Base-by-base conservation (phyloP, 1,140 invertebrate species). In the Neocloeon triangulifer region DNA sequence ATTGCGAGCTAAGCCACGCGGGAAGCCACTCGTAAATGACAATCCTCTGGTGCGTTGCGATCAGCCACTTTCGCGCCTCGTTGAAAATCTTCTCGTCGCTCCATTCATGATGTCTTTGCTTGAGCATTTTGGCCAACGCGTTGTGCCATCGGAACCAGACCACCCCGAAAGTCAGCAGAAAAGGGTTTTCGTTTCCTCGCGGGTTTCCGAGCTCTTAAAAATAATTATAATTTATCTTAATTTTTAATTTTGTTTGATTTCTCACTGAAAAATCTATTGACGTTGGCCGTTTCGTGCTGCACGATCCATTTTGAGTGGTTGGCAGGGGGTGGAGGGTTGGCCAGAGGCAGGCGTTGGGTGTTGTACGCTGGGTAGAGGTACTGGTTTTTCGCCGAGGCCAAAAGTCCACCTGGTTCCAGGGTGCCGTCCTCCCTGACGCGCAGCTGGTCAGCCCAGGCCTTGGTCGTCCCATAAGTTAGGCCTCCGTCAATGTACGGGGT, bases 81-180 rank as follows among this genome's bases (percentile, higher is more conserved):
- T 64, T 58, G 41, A 64, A 72, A 29, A 68, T 47, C 34, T 53
- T 47, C 19, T 66, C 60, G 23, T 50, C 52, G n/a, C 45, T 43
- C 58, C 61, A 61, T 3, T 47, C 14, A 12, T 41, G 35, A 38
- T 61, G 40, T n/a, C 43, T 38, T 2, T 33, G 7, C 3, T 43
- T 38, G 4, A 70, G 41, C 20, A 42, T 41, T 6, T 43, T 38
- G 1, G 65, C 67, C 12, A 69, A 20, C 17, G 44, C 38, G 45
- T 73, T 73, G 41, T 72, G 69, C 61, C 62, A 70, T 2, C 64
- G 55, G 41, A 64, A 68, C 51, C 66, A 66, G 22, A 73, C 35
- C 9, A 70, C 45, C 12, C 59, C 59, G 34, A 69, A 59, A 4
- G 55, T 53, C 18, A 62, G 39, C 3, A 64, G 42, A 38, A 61